These are phyloP conservation scores for Sebastes steindachneri DNA, from an alignment of 2,797 vertebrate species.

Conservation along the genomic window DNA sequence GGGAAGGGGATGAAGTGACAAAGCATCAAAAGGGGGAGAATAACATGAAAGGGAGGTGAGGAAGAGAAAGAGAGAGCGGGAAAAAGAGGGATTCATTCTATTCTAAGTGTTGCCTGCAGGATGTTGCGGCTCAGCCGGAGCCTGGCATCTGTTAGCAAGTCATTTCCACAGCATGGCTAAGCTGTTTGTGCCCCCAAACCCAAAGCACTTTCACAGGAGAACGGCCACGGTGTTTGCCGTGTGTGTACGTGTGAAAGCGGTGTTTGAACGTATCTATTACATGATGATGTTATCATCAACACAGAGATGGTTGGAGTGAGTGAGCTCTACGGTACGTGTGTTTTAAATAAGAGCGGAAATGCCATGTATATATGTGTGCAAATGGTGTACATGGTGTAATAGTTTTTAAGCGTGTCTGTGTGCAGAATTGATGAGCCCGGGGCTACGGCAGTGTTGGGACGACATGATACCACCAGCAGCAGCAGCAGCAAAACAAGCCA, in stretches of 20 bases:
- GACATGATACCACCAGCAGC: slow-evolving; percentile 21
- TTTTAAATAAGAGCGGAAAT: not conserved
- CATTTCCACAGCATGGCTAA: slow-evolving; percentile 71
- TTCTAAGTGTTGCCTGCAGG: slow-evolving; percentile 75
- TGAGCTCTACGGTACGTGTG: not conserved
- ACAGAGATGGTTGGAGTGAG: not conserved
- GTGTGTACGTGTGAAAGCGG: slow-evolving; percentile 26
- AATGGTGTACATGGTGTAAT: slow-evolving; percentile 2
- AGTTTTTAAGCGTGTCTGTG: not conserved
- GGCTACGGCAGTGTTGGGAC: slow-evolving; percentile 15
- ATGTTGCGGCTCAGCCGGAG: slow-evolving; percentile 72
- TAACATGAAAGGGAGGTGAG: slow-evolving; percentile 57
- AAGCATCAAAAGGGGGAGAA: slow-evolving; percentile 59
- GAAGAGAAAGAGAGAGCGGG: slow-evolving; percentile 19
- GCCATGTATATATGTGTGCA: not conserved
- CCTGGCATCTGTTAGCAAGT: slow-evolving; percentile 78
- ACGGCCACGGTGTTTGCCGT: slow-evolving; percentile 5
- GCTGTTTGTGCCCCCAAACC: slow-evolving; percentile 72
- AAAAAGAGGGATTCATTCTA: slow-evolving; percentile 57
- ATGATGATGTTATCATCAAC: slow-evolving; percentile 7
- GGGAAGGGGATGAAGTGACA: slow-evolving; percentile 48
- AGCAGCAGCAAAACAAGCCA: slow-evolving; percentile 31
- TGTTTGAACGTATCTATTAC: slow-evolving; percentile 5
- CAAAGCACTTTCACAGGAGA: slow-evolving; percentile 72
- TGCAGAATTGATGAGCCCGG: slow-evolving; percentile 4